Evolutionary conservation across 2,797 vertebrate genomes (phyloP).

Genomic region (Periophthalmus magnuspinnatus): DNA sequence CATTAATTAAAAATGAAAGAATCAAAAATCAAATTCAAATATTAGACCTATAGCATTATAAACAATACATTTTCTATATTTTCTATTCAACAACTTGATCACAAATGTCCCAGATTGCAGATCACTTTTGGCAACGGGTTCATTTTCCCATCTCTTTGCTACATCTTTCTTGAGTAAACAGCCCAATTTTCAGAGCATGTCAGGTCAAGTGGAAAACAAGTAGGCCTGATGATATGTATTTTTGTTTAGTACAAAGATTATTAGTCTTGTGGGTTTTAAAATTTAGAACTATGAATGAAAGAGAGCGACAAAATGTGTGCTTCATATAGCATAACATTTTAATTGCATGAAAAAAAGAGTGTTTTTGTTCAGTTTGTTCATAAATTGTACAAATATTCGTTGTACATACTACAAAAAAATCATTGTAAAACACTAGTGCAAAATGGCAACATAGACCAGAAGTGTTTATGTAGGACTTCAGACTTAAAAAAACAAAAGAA

Average conservation of each 20-base stretch:
- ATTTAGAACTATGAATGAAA: constrained; percentile 34
- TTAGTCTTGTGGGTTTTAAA: constrained; percentile 22
- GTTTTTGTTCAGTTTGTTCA: neutral
- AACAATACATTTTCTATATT: neutral
- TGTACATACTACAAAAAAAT: constrained; percentile 20
- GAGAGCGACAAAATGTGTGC: constrained; percentile 35
- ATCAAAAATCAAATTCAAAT: neutral
- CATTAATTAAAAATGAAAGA: neutral
- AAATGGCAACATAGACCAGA: neutral
- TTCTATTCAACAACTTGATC: constrained; percentile 8
- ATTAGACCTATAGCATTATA: neutral
- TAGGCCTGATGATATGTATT: constrained; percentile 47
- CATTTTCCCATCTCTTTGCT: constrained; percentile 42
- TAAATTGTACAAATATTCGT: constrained; percentile 3
- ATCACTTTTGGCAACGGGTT: constrained; percentile 38
- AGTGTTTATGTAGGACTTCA: neutral
- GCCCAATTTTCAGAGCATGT: constrained; percentile 67
- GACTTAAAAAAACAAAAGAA: constrained; percentile 34
- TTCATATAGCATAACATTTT: constrained; percentile 1
- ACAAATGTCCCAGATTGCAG: constrained; percentile 11
- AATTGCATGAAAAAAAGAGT: constrained; percentile 1
- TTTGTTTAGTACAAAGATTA: constrained; percentile 38
- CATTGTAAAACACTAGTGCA: neutral
- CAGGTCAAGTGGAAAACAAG: constrained; percentile 75
- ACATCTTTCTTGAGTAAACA: constrained; percentile 62